A percentile compares a stretch with the other conserved stretches of the same genome.
phyloP scores from a whole-genome alignment of 2,888 invertebrate species.

The Hetaerina titia region DNA sequence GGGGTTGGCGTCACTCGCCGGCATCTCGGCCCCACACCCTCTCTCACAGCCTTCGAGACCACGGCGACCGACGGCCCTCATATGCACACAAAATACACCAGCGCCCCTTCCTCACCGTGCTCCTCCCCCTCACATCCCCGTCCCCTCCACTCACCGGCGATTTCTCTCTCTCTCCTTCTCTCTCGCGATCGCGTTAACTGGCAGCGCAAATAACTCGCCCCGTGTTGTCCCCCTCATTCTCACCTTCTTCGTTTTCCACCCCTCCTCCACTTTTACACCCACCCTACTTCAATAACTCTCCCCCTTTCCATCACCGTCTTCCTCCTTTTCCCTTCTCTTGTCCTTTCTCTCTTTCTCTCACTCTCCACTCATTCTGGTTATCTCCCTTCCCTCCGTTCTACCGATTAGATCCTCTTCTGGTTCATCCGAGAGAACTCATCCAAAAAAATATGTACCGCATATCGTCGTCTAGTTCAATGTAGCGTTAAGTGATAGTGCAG shows the following conservation, averaged over 20 bases:
- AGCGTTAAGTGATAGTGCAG: no score
- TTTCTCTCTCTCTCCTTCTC: neutral
- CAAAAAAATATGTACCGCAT: neutral
- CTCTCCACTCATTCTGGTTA: neutral
- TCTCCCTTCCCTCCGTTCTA: neutral
- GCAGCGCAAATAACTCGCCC: constrained; percentile 55
- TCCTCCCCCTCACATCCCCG: neutral
- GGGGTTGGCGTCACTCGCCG: neutral
- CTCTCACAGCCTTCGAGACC: neutral
- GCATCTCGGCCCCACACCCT: neutral
- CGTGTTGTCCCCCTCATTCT: constrained; percentile 58
- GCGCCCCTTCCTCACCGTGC: neutral
- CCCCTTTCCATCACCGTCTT: neutral
- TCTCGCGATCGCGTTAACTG: constrained; percentile 46
- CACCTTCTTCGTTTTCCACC: constrained; percentile 4
- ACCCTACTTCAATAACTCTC: neutral
- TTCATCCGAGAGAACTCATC: neutral
- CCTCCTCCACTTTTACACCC: neutral
- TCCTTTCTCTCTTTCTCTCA: neutral
- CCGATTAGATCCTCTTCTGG: no score
- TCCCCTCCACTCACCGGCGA: neutral
- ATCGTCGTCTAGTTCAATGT: no score
- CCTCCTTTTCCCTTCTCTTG: neutral
- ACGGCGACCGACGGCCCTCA: neutral
- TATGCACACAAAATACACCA: neutral